phyloP scores from a whole-genome alignment of 2,888 invertebrate species.

The Coremacera marginata region DNA sequence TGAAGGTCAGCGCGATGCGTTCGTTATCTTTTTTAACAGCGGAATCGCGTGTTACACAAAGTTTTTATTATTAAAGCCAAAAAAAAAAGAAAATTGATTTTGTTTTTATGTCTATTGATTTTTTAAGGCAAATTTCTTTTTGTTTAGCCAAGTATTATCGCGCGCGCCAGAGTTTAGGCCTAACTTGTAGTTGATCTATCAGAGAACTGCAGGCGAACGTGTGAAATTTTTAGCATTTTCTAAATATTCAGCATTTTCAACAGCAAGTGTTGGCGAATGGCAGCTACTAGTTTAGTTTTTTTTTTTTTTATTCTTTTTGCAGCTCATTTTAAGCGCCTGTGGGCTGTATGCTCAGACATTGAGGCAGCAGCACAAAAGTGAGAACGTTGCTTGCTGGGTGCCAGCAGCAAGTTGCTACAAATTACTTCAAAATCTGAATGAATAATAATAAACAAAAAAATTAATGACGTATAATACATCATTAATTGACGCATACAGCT shows the following conservation, averaged over 20 bases:
- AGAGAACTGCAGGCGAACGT: conserved; percentile 27
- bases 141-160: neutral
- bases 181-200: conserved; percentile 15
- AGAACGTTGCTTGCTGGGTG: neutral
- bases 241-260: neutral
- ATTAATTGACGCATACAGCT: conserved; percentile 9
- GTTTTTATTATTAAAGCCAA: neutral
- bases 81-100: neutral
- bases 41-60: too few species aligned
- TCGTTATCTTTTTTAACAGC: too few species aligned
- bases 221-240: conserved; percentile 20
- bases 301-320: conserved; percentile 21
- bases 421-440: too few species aligned
- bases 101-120: neutral
- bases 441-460: too few species aligned
- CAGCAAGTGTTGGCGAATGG: neutral
- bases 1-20: too few species aligned
- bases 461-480: conserved; percentile 21
- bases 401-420: neutral
- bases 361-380: neutral
- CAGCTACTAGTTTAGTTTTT: conserved; percentile 27
- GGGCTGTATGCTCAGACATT: conserved; percentile 30
- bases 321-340: neutral
- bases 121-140: neutral
- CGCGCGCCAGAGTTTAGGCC: conserved; percentile 14